Evolutionary conservation across 2,888 invertebrate genomes (phyloP).

Genomic region (Stegophylla sp.): DNA sequence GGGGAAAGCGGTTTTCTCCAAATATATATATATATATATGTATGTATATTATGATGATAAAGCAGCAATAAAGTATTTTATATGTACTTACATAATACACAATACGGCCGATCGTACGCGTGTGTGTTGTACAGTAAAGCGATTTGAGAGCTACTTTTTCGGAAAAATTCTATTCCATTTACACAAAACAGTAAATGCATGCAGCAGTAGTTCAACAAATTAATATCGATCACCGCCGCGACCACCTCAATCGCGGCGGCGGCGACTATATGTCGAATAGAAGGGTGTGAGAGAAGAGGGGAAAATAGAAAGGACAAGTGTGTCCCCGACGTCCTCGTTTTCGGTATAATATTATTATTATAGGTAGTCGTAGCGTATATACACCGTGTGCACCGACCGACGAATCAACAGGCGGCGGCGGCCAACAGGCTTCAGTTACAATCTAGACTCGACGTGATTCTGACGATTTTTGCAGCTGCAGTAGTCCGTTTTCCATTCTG

Average conservation of each 20-base stretch:
- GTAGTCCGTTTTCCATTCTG: neutral
- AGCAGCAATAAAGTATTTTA: constrained; percentile 37
- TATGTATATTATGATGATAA: constrained; percentile 48
- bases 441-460: constrained; percentile 45
- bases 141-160: constrained; percentile 31
- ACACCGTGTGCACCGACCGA: constrained; percentile 12
- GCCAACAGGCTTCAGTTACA: constrained; percentile 43
- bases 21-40: too few relatives aligned
- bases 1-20: constrained; percentile 54
- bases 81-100: constrained; percentile 22
- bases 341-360: neutral
- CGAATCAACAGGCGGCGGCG: constrained; percentile 32
- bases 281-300: constrained; percentile 16
- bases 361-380: neutral
- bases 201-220: neutral
- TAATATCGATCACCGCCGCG: neutral
- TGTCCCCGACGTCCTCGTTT: constrained; percentile 57
- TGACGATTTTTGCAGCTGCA: constrained; percentile 9
- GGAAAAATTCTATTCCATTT: constrained; percentile 9
- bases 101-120: neutral
- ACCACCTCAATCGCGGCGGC: neutral
- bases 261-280: neutral
- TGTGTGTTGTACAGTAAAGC: too few relatives aligned
- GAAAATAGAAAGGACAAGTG: constrained; percentile 58
- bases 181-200: neutral